Conservation (phyloP, 2,888 invertebrate genomes). For the Aphidius colemani region DNA sequence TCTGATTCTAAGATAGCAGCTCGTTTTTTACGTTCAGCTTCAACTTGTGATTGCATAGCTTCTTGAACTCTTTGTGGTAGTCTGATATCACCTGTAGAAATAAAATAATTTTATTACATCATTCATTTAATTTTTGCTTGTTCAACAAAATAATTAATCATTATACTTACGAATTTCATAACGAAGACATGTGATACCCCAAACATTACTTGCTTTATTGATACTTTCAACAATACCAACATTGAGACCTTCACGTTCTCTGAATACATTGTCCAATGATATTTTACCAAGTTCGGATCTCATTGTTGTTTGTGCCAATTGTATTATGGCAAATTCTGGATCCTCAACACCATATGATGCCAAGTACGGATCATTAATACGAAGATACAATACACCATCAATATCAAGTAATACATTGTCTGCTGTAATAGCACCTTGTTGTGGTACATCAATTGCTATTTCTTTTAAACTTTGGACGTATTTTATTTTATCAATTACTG, state of each 20-base stretch:
- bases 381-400: constrained; percentile 95
- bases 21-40: constrained; percentile 95
- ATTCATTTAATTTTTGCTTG: constrained; percentile 14
- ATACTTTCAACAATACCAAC: constrained; percentile 93
- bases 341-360: constrained; percentile 98
- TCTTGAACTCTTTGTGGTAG: constrained; percentile 91
- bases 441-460: constrained; percentile 98
- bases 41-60: constrained; percentile 99
- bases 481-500: constrained; percentile 88
- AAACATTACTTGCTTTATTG: constrained; percentile 96
- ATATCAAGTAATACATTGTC: constrained; percentile 97
- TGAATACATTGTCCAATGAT: constrained; percentile 92
- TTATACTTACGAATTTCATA: constrained; percentile 89
- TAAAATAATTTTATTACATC: constrained; percentile 7
- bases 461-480: constrained; percentile 99
- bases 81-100: constrained; percentile 77
- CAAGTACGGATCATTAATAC: constrained; percentile 91
- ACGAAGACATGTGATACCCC: constrained; percentile 96
- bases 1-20: constrained; percentile 98
- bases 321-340: constrained; percentile 98
- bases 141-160: too few relatives aligned
- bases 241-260: constrained; percentile 95
- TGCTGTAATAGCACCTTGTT: constrained; percentile 96
- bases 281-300: constrained; percentile 98
- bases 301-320: constrained; percentile 99